Evolutionary conservation across 1,140 invertebrate genomes (phyloP).

Genomic region (Chlorops oryzae): DNA sequence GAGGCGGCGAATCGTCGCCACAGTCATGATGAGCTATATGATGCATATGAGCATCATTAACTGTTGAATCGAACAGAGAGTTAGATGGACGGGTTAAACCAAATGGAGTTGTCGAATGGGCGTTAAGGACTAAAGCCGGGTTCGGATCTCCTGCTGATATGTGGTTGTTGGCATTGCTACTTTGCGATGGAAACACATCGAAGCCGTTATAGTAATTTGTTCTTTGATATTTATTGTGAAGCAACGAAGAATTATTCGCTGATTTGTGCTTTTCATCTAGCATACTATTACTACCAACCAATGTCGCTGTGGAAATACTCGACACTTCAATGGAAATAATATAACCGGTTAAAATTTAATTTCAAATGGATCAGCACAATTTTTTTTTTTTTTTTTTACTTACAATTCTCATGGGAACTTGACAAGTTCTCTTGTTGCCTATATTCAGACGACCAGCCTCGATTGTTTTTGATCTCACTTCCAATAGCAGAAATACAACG

Average conservation of each 20-base stretch:
- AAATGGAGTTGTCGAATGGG: not conserved
- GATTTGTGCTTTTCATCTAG: no score
- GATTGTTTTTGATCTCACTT: conserved; percentile 43
- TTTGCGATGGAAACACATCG: conserved; percentile 25
- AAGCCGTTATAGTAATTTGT: conserved; percentile 44
- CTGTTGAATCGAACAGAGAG: conserved; percentile 10
- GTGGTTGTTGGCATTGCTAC: conserved; percentile 4
- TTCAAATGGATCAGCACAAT: no score
- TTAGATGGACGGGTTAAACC: conserved; percentile 8
- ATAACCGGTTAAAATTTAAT: no score
- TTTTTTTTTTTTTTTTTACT: no score
- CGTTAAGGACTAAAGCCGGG: no score
- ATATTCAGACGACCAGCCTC: no score
- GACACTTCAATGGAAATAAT: no score
- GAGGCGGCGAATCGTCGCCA: conserved; percentile 43
- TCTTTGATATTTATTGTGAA: conserved; percentile 44
- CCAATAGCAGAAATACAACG: conserved; percentile 44
- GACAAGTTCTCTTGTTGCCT: no score
- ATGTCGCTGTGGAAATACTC: no score
- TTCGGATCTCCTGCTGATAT: conserved; percentile 5
- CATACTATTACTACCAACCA: no score
- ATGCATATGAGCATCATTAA: conserved; percentile 37
- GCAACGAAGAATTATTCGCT: no score
- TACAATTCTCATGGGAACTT: no score
- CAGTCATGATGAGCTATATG: conserved; percentile 40